Evolutionary conservation across 2,797 vertebrate genomes (phyloP).

Genomic region (Amblyopsis hoosieri): DNA sequence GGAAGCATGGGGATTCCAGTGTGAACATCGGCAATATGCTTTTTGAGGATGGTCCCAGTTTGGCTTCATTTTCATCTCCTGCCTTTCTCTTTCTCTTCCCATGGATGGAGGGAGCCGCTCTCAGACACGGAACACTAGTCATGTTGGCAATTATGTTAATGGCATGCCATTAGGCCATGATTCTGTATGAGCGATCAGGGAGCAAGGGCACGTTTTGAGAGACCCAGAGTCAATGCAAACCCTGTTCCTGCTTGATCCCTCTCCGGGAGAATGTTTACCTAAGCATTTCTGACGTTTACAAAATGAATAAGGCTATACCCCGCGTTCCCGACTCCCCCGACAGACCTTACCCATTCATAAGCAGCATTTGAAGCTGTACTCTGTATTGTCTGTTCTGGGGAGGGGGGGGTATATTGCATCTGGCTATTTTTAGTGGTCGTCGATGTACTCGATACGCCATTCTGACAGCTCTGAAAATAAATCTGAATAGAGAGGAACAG

Average conservation of each 20-base stretch:
- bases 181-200: constrained; percentile 96
- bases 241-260: constrained; percentile 85
- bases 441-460: constrained; percentile 53
- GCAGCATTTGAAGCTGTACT: constrained; percentile 30
- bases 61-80: constrained; percentile 63
- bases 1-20: constrained; percentile 33
- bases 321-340: background rate
- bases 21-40: constrained; percentile 69
- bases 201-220: constrained; percentile 85
- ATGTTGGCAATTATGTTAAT: constrained; percentile 99
- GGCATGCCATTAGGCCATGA: constrained; percentile 98
- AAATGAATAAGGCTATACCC: constrained; percentile 19
- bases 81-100: constrained; percentile 57
- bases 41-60: constrained; percentile 70
- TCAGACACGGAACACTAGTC: constrained; percentile 95
- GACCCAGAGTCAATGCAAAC: constrained; percentile 55
- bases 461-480: constrained; percentile 68
- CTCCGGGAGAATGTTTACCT: constrained; percentile 81
- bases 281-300: constrained; percentile 64
- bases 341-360: constrained; percentile 26
- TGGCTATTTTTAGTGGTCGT: constrained; percentile 57
- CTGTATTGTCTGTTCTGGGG: constrained; percentile 49
- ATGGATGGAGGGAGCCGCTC: constrained; percentile 87
- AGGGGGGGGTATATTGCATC: constrained; percentile 44
- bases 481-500: constrained; percentile 71